Evolutionary conservation across 2,113 vertebrate species (phyloP), one percentile per base, ranked within the genome.

Genomic region (Serinus canaria): DNA sequence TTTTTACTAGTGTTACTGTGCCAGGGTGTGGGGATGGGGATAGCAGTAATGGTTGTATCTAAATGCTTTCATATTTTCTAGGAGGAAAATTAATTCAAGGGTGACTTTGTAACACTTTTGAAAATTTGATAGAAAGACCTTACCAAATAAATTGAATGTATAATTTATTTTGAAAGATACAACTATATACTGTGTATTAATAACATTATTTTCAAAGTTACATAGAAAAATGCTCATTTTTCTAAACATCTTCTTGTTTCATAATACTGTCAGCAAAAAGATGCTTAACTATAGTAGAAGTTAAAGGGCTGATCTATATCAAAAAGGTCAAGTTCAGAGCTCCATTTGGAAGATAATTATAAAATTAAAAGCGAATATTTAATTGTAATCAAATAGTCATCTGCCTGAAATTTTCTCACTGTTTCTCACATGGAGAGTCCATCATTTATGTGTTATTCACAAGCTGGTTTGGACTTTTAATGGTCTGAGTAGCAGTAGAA

Each of bases 341-440:
- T 92, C 39, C n/a, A n/a, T 88, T 97, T 89, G 50, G 66, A 93
- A 39, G 13, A 43, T 8, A 76, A 56, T 74, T 95, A 37, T 90
- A 92, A 87, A 9, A 56, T 80, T 72, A n/a, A 20, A 83, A 77
- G 21, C 25, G 24, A 59, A 53, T 78, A 90, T 85, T 95, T 88
- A 90, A 66, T 72, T 90, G 70, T 47, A 30, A n/a, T 74, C 58
- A 88, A 64, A 58, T 25, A 49, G 70, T 82, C 15, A 59, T 22
- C 35, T 75, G 15, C 20, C 49, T 41, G 12, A 60, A 60, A 31
- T 69, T 68, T 56, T 66, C 19, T 74, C 41, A 31, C 13, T 64
- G 23, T 47, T 56, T 66, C 20, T 66, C 50, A 41, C n/a, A n/a
- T 23, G 35, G 24, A 82, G 9, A 87, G 2, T 31, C 15, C 17